phyloP scores from a whole-genome alignment of 2,888 invertebrate genomes.

The Aethes cnicana region DNA sequence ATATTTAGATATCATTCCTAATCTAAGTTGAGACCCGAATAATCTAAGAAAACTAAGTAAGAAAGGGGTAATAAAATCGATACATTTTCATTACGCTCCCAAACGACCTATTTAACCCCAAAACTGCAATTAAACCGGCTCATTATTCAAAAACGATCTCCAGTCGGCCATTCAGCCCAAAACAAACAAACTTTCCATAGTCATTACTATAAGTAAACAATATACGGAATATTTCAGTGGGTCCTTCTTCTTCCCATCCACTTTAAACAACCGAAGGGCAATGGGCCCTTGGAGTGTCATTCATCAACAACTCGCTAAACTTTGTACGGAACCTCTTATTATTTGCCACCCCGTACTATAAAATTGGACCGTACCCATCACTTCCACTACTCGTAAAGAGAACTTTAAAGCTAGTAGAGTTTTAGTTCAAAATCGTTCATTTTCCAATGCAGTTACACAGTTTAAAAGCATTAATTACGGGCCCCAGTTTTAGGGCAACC shows the following conservation, averaged over 20 bases:
- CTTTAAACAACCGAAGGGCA: conserved; percentile 81
- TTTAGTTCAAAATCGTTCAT: conserved; percentile 43
- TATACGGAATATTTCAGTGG: conserved; percentile 71
- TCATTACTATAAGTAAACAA: conserved; percentile 40
- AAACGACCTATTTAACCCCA: background rate
- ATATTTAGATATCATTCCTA: no score
- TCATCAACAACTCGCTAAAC: conserved; percentile 78
- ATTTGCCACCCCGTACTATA: conserved; percentile 77
- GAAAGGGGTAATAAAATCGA: background rate
- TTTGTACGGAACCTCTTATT: conserved; percentile 77
- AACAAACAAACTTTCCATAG: conserved; percentile 37
- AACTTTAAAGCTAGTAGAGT: conserved; percentile 34
- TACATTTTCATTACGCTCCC: background rate
- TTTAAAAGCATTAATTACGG: conserved; percentile 78
- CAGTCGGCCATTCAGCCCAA: conserved; percentile 30
- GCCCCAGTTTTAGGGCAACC: conserved; percentile 77
- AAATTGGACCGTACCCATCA: conserved; percentile 73
- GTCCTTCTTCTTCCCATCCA: conserved; percentile 79
- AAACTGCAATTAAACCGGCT: conserved; percentile 14
- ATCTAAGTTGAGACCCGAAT: no score
- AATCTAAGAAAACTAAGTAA: no score
- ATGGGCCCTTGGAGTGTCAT: conserved; percentile 81
- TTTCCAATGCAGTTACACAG: conserved; percentile 50
- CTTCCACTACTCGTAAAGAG: conserved; percentile 33
- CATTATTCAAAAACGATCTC: conserved; percentile 29